Evolutionary conservation across 2,888 invertebrate genomes (phyloP).

Genomic region (Phymatocera aterrima): DNA sequence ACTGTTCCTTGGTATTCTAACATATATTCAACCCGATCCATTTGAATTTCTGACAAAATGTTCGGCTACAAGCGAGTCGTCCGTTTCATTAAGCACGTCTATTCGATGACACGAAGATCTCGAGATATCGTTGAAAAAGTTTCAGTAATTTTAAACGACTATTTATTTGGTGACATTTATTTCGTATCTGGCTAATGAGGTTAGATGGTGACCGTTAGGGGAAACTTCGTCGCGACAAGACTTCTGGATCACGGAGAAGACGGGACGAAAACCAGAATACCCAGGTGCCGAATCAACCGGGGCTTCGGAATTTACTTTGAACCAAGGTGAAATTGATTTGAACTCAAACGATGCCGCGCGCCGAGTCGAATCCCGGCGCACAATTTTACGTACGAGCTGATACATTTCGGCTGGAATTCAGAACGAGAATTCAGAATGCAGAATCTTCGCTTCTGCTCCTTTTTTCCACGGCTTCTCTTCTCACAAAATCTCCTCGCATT

Average conservation of each 20-base stretch:
- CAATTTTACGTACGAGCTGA: background rate
- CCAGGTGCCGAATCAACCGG: constrained; percentile 36
- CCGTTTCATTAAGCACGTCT: constrained; percentile 41
- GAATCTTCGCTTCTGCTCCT: too few relatives aligned
- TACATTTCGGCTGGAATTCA: background rate
- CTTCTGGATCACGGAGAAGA: constrained; percentile 7
- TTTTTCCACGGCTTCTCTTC: too few relatives aligned
- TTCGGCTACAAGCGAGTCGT: background rate
- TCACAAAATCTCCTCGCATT: too few relatives aligned
- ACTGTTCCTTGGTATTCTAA: background rate
- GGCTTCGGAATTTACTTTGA: constrained; percentile 24
- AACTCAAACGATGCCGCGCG: constrained; percentile 23
- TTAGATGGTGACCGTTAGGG: background rate
- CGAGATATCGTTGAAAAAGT: constrained; percentile 26
- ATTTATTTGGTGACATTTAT: constrained; percentile 58
- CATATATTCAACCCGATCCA: constrained; percentile 15
- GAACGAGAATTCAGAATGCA: too few relatives aligned
- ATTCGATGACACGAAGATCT: constrained; percentile 26
- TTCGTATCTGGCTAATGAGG: constrained; percentile 42
- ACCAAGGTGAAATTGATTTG: background rate
- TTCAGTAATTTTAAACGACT: constrained; percentile 57
- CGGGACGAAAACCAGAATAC: background rate
- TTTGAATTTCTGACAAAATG: constrained; percentile 23
- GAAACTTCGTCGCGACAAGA: background rate
- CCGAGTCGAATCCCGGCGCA: background rate